These are phyloP conservation scores for Lichenostomus cassidix DNA, from an alignment of 2,113 vertebrate genomes.

Conservation along the genomic window DNA sequence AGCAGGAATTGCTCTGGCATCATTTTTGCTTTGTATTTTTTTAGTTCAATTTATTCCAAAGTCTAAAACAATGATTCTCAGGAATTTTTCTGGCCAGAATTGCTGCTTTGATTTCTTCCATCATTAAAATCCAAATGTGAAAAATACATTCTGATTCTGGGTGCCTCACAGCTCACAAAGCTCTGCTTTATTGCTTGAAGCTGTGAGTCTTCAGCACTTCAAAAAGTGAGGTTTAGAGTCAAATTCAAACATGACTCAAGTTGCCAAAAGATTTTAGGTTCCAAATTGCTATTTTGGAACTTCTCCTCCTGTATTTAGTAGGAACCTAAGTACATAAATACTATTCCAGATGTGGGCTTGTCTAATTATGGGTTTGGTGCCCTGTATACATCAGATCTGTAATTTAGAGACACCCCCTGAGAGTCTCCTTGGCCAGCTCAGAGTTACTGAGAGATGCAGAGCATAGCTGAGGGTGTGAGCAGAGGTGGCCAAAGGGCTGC, in stretches of 20 bases:
- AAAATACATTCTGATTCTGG: not conserved
- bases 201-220: not conserved
- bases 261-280: not conserved
- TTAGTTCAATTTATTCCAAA: not conserved
- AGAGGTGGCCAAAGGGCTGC: not conserved
- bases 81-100: not conserved
- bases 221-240: not conserved
- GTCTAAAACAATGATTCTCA: not conserved
- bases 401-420: not conserved
- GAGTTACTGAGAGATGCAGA: not conserved
- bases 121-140: not conserved
- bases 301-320: not conserved
- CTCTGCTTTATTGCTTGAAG: not conserved
- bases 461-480: rapidly evolving
- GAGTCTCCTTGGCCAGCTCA: not conserved
- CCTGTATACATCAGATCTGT: not conserved
- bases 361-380: not conserved
- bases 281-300: not conserved
- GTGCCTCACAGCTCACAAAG: not conserved
- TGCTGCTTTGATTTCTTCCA: not conserved
- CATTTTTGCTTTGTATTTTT: not conserved
- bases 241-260: not conserved
- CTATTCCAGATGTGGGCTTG: not conserved
- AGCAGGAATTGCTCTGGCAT: not conserved
- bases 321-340: not conserved